These are phyloP conservation scores for Tachina grossa DNA, from an alignment of 2,888 invertebrate species.

Conservation along the genomic window DNA sequence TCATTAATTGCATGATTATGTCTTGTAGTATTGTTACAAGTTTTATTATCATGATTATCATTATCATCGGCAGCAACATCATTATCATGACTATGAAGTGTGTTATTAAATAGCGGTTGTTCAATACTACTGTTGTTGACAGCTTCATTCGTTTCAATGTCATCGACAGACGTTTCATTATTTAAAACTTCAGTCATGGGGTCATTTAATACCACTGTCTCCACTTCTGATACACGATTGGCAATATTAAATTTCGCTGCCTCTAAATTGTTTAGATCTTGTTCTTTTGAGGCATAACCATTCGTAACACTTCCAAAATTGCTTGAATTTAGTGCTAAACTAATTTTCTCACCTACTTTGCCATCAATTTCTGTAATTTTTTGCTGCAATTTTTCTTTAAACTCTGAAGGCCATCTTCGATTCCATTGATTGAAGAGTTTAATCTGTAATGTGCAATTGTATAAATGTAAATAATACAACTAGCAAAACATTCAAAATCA, in stretches of 20 bases:
- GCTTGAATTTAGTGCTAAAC: slow-evolving; percentile 33
- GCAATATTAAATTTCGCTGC: slow-evolving; percentile 32
- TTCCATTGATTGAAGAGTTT: slow-evolving; percentile 94
- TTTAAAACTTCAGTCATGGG: slow-evolving; percentile 76
- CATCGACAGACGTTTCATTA: slow-evolving; percentile 78
- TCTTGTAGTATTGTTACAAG: slow-evolving; percentile 72
- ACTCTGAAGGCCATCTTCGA: slow-evolving; percentile 89
- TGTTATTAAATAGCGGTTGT: slow-evolving; percentile 51
- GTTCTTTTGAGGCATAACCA: slow-evolving; percentile 38
- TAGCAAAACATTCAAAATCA: too few relatives aligned
- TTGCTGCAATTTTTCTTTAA: slow-evolving; percentile 87
- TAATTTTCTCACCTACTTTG: slow-evolving; percentile 87
- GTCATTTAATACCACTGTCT: slow-evolving; percentile 70
- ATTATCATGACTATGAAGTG: slow-evolving; percentile 28
- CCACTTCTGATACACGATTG: slow-evolving; percentile 51
- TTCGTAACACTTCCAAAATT: slow-evolving; percentile 54
- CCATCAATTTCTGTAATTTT: slow-evolving; percentile 89
- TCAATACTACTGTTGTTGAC: slow-evolving; percentile 45
- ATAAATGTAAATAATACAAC: too few relatives aligned
- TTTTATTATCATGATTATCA: slow-evolving; percentile 73
- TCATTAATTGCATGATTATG: slow-evolving; percentile 30
- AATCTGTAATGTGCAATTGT: slow-evolving; percentile 83
- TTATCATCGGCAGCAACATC: slow-evolving; percentile 59
- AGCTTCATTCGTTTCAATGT: slow-evolving; percentile 70
- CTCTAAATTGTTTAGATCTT: slow-evolving; percentile 16